Conservation (phyloP, 2,113 vertebrate genomes). For the Nycticorax nycticorax region DNA sequence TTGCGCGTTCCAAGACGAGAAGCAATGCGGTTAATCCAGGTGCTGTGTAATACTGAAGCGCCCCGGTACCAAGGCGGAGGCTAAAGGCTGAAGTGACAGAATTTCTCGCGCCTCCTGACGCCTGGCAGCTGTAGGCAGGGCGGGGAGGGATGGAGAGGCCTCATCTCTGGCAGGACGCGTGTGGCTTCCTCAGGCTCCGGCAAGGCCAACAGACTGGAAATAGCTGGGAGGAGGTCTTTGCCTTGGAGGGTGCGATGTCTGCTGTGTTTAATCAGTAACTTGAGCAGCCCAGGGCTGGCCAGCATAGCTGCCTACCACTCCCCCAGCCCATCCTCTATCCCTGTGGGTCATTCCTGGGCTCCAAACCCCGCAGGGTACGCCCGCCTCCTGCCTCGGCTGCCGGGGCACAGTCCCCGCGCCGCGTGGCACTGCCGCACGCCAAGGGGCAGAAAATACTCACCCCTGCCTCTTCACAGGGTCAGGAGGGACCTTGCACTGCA, state of each 20-base stretch:
- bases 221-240: background rate
- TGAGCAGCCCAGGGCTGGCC: background rate
- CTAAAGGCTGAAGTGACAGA: background rate
- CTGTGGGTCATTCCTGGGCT: background rate
- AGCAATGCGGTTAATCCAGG: background rate
- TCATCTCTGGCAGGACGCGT: background rate
- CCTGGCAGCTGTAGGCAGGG: background rate
- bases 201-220: background rate
- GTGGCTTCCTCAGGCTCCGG: background rate
- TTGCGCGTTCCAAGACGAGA: background rate
- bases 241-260: background rate
- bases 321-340: background rate
- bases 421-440: accelerated
- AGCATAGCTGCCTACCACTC: accelerated
- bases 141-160: background rate
- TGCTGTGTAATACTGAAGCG: background rate
- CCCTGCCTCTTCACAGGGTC: background rate
- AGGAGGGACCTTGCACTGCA: background rate
- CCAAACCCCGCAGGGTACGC: accelerated
- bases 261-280: background rate
- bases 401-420: background rate
- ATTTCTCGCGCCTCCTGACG: accelerated
- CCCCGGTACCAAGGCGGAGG: background rate
- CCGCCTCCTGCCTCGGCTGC: background rate
- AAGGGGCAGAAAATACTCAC: background rate